Evolutionary conservation across 2,113 vertebrate genomes (phyloP).

Genomic region (Saccopteryx bilineata): DNA sequence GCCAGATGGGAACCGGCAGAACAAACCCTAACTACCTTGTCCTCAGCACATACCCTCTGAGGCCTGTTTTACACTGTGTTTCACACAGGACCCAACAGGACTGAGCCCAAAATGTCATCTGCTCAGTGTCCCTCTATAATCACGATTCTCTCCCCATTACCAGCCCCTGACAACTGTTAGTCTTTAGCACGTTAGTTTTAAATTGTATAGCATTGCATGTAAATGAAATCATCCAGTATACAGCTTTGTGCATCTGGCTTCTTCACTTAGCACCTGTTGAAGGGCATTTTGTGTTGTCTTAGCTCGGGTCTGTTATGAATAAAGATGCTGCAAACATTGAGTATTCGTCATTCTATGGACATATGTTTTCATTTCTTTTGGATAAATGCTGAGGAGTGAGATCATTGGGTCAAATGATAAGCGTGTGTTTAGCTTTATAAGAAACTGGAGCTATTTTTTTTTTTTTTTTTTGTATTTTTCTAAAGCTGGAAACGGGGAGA

Average conservation of each 20-base stretch:
- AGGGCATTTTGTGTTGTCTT: background rate
- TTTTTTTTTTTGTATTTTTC: no score
- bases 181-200: background rate
- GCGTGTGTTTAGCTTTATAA: background rate
- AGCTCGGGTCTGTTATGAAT: background rate
- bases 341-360: background rate
- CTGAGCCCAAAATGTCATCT: background rate
- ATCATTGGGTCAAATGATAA: background rate
- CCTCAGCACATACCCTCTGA: background rate
- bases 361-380: background rate
- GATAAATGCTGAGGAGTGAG: background rate
- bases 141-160: background rate
- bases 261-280: background rate
- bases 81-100: background rate
- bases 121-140: background rate
- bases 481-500: no score
- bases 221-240: background rate
- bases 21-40: background rate
- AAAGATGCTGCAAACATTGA: background rate
- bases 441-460: background rate
- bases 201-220: background rate
- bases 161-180: background rate
- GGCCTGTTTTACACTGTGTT: background rate
- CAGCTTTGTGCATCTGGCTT: background rate
- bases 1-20: background rate